Percentiles rank a stretch among this genome's conserved stretches.
phyloP scores from a whole-genome alignment of 2,888 invertebrate species.

The Petrophora chlorosata region DNA sequence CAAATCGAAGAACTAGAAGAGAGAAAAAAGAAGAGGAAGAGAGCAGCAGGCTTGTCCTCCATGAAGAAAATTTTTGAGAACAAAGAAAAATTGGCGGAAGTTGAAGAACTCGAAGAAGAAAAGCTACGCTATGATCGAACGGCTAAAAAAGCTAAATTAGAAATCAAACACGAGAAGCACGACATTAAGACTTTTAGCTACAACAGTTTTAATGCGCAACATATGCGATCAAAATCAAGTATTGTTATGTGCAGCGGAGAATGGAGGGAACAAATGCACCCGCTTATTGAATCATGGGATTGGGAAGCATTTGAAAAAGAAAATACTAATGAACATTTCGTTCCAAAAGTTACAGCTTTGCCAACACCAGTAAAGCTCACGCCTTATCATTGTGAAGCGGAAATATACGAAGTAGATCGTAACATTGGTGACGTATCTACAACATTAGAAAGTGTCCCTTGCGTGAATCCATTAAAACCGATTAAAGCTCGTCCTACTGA shows the following conservation, averaged over 20 bases:
- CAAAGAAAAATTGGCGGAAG: slow-evolving; percentile 88
- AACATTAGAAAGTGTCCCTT: slow-evolving; percentile 85
- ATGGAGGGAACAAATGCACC: slow-evolving; percentile 86
- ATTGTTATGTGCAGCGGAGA: slow-evolving; percentile 78
- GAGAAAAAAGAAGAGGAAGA: slow-evolving; percentile 83
- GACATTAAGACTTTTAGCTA: slow-evolving; percentile 74
- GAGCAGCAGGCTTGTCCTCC: slow-evolving; percentile 85
- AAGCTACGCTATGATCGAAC: slow-evolving; percentile 68
- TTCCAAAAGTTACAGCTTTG: slow-evolving; percentile 71
- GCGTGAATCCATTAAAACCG: slow-evolving; percentile 85
- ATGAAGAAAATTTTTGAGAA: slow-evolving; percentile 90
- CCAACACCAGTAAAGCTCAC: slow-evolving; percentile 77
- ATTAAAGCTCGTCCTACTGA: slow-evolving; percentile 78
- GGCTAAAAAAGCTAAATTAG: slow-evolving; percentile 72
- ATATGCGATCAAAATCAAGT: slow-evolving; percentile 79
- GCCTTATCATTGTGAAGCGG: slow-evolving; percentile 78
- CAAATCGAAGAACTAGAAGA: slow-evolving; percentile 82
- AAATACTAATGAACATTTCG: slow-evolving; percentile 72
- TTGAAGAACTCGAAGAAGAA: slow-evolving; percentile 82
- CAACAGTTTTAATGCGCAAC: slow-evolving; percentile 77
- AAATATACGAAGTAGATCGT: slow-evolving; percentile 76
- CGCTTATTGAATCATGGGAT: slow-evolving; percentile 86
- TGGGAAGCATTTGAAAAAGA: slow-evolving; percentile 86
- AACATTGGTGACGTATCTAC: slow-evolving; percentile 80
- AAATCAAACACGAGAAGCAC: slow-evolving; percentile 73